These are phyloP conservation scores for Indri indri DNA, from an alignment of 2,113 vertebrate genomes.

Conservation along the genomic window DNA sequence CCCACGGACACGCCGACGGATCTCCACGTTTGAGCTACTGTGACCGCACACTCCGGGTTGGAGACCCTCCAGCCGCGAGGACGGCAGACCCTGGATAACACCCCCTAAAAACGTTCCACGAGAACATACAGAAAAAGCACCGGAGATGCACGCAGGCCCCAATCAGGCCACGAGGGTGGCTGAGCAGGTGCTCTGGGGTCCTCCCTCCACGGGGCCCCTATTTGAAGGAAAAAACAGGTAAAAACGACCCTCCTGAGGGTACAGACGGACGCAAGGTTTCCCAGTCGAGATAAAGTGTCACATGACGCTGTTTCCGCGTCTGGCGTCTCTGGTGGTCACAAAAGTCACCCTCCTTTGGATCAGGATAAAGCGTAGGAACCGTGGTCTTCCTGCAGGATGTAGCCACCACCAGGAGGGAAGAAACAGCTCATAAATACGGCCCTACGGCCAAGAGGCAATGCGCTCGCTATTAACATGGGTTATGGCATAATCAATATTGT, in stretches of 20 bases:
- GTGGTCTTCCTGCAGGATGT: constrained; percentile 58
- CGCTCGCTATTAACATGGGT: constrained; percentile 70
- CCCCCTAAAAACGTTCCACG: accelerated
- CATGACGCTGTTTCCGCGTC: not conserved
- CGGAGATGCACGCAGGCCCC: not conserved
- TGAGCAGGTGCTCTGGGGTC: not conserved
- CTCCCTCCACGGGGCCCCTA: too few species aligned
- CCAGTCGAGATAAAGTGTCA: accelerated
- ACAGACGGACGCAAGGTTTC: accelerated
- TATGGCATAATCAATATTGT: constrained; percentile 81
- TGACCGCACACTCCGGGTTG: accelerated
- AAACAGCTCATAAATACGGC: constrained; percentile 63
- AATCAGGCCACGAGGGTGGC: accelerated
- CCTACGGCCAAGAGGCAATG: constrained; percentile 63
- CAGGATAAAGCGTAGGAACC: not conserved
- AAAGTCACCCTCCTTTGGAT: not conserved
- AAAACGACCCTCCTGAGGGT: accelerated
- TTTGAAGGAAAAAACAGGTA: not conserved
- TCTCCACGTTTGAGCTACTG: not conserved
- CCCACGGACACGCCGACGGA: accelerated
- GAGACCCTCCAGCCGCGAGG: not conserved
- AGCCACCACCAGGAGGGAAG: constrained; percentile 56
- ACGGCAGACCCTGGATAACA: not conserved
- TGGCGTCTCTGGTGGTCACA: not conserved
- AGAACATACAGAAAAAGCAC: not conserved